These are phyloP conservation scores for Octomys mimax DNA, from an alignment of 2,797 vertebrate species.

Conservation along the genomic window DNA sequence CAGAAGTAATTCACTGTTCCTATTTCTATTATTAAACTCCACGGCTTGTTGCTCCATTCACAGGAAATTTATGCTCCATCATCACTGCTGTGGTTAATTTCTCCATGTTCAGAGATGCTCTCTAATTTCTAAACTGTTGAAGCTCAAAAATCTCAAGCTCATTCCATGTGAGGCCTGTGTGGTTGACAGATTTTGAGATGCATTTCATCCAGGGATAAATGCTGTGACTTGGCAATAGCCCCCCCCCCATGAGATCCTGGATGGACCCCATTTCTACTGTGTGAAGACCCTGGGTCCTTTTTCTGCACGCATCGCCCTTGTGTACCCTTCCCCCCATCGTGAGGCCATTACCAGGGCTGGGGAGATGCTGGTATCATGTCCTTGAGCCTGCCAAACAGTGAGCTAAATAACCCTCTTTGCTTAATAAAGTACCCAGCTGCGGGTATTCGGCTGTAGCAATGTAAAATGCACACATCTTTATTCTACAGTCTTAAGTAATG, in stretches of 20 bases:
- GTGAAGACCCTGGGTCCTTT: not conserved
- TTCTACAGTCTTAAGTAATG: not conserved
- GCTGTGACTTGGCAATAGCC: not conserved
- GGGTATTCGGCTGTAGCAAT: not conserved
- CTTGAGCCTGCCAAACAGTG: not conserved
- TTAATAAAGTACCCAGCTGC: not conserved
- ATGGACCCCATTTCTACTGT: not conserved
- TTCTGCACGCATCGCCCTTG: not conserved
- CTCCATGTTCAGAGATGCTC: not conserved
- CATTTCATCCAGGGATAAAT: constrained; percentile 1
- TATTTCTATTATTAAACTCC: not conserved
- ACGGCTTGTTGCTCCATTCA: not conserved
- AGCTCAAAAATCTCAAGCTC: not conserved
- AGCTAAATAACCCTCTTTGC: not conserved
- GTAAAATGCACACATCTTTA: not conserved
- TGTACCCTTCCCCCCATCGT: not conserved
- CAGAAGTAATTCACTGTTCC: not conserved
- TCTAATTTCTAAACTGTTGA: not conserved
- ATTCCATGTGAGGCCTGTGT: not conserved
- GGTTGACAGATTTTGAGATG: not conserved
- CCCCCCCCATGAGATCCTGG: not conserved
- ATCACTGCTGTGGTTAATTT: not conserved
- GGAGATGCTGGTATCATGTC: not conserved
- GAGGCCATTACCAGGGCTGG: not conserved
- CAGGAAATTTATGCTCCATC: not conserved